Conservation (phyloP, 2,113 vertebrate species). For the Pelusios castaneus region DNA sequence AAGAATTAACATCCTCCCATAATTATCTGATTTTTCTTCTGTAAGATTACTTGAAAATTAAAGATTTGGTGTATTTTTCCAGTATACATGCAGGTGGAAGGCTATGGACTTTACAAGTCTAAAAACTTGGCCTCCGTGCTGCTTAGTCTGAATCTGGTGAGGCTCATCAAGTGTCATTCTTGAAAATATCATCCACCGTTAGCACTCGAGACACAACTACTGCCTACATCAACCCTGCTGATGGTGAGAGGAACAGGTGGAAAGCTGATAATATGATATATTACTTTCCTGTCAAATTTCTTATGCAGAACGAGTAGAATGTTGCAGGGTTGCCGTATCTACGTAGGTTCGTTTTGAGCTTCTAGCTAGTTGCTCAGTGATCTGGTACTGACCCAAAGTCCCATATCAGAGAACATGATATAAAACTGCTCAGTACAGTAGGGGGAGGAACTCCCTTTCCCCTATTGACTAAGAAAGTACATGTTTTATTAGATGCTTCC, state of each 20-base stretch:
- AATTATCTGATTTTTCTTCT: not conserved
- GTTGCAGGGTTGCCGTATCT: not conserved
- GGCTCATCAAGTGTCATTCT: not conserved
- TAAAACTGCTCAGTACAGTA: not conserved
- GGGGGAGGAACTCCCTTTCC: not conserved
- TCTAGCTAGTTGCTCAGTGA: not conserved
- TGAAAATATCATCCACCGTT: not conserved
- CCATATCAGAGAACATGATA: not conserved
- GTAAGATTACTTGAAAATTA: not conserved
- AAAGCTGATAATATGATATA: not conserved
- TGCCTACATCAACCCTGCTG: not conserved
- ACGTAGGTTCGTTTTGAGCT: not conserved
- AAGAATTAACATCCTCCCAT: not conserved
- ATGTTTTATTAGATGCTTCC: not conserved
- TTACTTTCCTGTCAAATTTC: not conserved
- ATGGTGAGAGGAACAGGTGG: not conserved
- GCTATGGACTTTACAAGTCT: not conserved
- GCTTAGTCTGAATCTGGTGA: not conserved
- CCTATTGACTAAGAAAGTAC: not conserved
- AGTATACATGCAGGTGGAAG: not conserved
- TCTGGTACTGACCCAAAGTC: not conserved
- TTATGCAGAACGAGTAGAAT: not conserved
- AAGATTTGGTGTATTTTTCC: not conserved
- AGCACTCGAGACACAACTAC: not conserved
- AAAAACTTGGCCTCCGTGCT: not conserved